Percentiles rank a stretch among this genome's conserved stretches.
These are phyloP conservation scores for Xanthostigma xanthostigma DNA, from an alignment of 2,888 invertebrate species.

Conservation along the genomic window DNA sequence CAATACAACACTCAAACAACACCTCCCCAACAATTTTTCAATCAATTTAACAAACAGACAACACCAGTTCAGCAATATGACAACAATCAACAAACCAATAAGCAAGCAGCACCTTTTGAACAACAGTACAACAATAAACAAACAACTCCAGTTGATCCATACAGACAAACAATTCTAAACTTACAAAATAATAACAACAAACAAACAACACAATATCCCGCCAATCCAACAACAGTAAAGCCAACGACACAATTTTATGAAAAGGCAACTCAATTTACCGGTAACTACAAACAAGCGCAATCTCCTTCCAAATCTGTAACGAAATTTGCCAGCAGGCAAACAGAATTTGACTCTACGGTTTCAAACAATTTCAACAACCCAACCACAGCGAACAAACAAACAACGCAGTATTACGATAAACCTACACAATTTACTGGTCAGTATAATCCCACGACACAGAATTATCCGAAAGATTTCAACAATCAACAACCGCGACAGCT, in stretches of 20 bases:
- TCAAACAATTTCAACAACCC: slow-evolving; percentile 28
- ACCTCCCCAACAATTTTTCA: background rate
- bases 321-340: slow-evolving; percentile 32
- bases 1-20: background rate
- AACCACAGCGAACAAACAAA: slow-evolving; percentile 26
- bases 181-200: slow-evolving; percentile 3
- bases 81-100: slow-evolving; percentile 11
- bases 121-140: slow-evolving; percentile 9
- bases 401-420: slow-evolving; percentile 19
- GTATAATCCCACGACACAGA: slow-evolving; percentile 8
- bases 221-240: slow-evolving; percentile 7
- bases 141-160: background rate
- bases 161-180: background rate
- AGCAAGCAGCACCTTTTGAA: slow-evolving; percentile 4
- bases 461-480: slow-evolving; percentile 12
- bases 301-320: slow-evolving; percentile 22
- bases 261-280: slow-evolving; percentile 13
- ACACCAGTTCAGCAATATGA: slow-evolving; percentile 9
- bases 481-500: slow-evolving; percentile 11
- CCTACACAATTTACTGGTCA: slow-evolving; percentile 8
- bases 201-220: slow-evolving; percentile 8
- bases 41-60: too few relatives aligned
- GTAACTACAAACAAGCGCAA: slow-evolving; percentile 7
- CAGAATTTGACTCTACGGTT: slow-evolving; percentile 24
- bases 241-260: slow-evolving; percentile 6